Base-by-base conservation (phyloP, 2,113 vertebrate species). In the Triplophysa tibetana region DNA sequence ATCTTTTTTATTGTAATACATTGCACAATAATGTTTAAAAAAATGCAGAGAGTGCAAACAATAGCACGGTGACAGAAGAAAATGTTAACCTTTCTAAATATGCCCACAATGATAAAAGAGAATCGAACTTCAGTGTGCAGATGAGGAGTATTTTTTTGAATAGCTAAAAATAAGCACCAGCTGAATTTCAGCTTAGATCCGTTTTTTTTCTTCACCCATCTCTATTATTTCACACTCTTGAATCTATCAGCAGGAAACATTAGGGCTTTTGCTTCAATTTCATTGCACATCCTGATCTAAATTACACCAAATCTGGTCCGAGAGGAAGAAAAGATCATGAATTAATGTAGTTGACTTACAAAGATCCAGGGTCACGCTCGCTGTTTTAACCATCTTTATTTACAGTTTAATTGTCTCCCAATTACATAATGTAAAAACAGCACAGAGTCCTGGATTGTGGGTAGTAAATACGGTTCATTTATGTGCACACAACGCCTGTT, bases 111-210 rank as follows among this genome's bases (percentile, higher is more conserved):
- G 63, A 77, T 77, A 70, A 75, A 78, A 17, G 43, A 61, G 77
- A 72, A 62, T 58, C 21, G 75, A 66, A 64, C 66, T 74, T 80
- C 70, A 78, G 45, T 81, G 73, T 65, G 74, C 45, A 76, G 62
- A 60, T 65, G 50, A 66, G 45, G 74, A 83, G 77, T 52, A 64
- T 80, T 75, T 72, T 81, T 83, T 79, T 85, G 43, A 66, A 78
- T 61, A 69, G 75, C 83, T 86, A 81, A 85, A 88, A 88, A 86
- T 85, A 85, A 80, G 68, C 29, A 52, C 54, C 74, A 43, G 70
- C 69, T 61, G 79, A 67, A 81, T 84, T 85, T 87, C 73, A 76
- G 69, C 77, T 75, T 38, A 78, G 79, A 79, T 72, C 62, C 73
- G 45, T 70, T 65, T 58, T 76, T n/a, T 83, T 79, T 83, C 29